These are phyloP conservation scores for Plebejus argus DNA, from an alignment of 2,888 invertebrate genomes.

Conservation along the genomic window DNA sequence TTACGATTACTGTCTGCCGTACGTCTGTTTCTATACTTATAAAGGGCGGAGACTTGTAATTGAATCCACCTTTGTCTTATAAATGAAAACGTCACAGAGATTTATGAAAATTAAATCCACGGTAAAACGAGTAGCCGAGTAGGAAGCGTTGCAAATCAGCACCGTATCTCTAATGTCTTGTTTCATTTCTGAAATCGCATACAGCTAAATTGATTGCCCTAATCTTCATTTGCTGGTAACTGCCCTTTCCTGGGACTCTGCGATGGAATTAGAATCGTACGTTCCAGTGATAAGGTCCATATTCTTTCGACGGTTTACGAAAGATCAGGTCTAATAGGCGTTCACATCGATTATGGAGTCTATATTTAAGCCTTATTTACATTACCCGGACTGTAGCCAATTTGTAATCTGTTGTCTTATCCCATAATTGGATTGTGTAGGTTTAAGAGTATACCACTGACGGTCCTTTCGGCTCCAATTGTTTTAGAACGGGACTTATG, in stretches of 20 bases:
- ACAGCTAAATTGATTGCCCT: constrained; percentile 34
- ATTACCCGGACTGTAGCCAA: constrained; percentile 33
- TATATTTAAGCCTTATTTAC: constrained; percentile 35
- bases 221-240: constrained; percentile 32
- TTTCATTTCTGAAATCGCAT: constrained; percentile 34
- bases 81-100: neutral
- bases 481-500: constrained; percentile 6
- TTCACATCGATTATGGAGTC: constrained; percentile 31
- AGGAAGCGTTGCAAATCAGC: constrained; percentile 33
- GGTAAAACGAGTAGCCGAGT: constrained; percentile 27
- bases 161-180: constrained; percentile 34
- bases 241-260: constrained; percentile 17
- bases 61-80: neutral
- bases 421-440: constrained; percentile 33
- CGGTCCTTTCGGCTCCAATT: constrained; percentile 14
- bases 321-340: constrained; percentile 29
- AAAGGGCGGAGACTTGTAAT: neutral
- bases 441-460: constrained; percentile 27
- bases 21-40: neutral
- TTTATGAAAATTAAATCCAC: constrained; percentile 11
- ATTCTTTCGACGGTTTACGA: neutral
- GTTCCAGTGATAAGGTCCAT: neutral
- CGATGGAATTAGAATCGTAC: neutral
- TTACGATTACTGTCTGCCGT: neutral
- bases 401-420: constrained; percentile 34